Evolutionary conservation across 2,113 vertebrate genomes (phyloP).

Genomic region (Cinclus mexicanus): DNA sequence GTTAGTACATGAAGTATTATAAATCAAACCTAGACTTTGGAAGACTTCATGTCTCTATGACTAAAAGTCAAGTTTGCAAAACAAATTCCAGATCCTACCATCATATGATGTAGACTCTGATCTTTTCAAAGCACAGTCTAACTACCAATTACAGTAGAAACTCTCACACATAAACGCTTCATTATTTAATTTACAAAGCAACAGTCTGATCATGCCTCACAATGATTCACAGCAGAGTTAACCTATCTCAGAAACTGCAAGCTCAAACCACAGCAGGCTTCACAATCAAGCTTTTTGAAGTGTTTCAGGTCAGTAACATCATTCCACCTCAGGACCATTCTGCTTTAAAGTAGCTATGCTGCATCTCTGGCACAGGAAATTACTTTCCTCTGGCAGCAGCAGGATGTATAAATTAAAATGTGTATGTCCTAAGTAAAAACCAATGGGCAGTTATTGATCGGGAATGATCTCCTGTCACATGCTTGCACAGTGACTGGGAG

Average conservation of each 20-base stretch:
- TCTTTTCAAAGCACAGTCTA: constrained; percentile 8
- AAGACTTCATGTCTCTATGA: background rate
- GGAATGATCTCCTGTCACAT: background rate
- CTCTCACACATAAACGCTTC: background rate
- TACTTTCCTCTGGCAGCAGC: background rate
- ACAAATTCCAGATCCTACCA: background rate
- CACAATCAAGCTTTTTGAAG: background rate
- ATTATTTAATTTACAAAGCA: constrained; percentile 30
- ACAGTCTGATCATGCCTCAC: background rate
- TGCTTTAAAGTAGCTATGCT: background rate
- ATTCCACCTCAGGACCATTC: background rate
- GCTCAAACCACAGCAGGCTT: constrained; percentile 10
- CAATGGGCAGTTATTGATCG: background rate
- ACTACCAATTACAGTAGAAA: background rate
- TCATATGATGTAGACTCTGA: background rate
- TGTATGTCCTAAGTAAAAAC: background rate
- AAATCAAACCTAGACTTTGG: background rate
- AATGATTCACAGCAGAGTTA: background rate
- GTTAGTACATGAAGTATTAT: background rate
- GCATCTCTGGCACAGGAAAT: background rate
- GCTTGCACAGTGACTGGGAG: background rate
- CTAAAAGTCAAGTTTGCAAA: constrained; percentile 10
- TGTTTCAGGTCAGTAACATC: background rate
- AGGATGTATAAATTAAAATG: constrained; percentile 1
- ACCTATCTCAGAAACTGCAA: background rate